phyloP scores from a whole-genome alignment of 2,113 vertebrate genomes.

The Hemicordylus capensis region DNA sequence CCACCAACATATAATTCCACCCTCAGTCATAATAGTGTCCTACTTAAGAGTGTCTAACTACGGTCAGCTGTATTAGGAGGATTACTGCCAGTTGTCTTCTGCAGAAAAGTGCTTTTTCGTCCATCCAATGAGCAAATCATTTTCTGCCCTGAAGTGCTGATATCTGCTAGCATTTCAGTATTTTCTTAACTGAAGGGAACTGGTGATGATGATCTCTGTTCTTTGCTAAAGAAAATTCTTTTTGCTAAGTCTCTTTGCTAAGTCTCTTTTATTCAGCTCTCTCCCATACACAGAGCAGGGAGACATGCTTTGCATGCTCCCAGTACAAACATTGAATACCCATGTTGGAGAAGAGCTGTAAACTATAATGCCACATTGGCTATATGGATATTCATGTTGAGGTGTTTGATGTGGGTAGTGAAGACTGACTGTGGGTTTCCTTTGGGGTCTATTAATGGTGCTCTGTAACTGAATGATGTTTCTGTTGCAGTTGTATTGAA shows the following conservation, averaged over 20 bases:
- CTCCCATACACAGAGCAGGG: background rate
- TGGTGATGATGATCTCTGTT: background rate
- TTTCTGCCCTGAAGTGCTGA: background rate
- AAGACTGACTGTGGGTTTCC: background rate
- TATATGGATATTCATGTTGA: background rate
- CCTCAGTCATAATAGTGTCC: background rate
- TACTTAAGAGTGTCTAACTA: background rate
- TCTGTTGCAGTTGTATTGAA: background rate
- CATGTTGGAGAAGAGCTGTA: background rate
- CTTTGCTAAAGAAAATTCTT: background rate
- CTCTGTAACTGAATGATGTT: background rate
- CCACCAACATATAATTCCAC: background rate
- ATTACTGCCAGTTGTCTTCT: background rate
- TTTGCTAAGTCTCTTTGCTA: background rate
- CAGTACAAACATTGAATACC: background rate
- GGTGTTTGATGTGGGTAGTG: too few species aligned
- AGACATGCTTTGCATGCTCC: background rate
- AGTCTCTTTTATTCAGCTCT: background rate
- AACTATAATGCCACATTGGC: background rate
- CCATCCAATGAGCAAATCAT: background rate
- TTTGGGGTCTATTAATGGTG: background rate
- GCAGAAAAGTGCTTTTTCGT: background rate
- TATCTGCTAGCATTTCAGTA: background rate
- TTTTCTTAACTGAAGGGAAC: background rate
- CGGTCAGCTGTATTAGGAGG: background rate